A percentile compares a stretch with the other conserved stretches of the same genome.
These are phyloP conservation scores for Rhinoraja longicauda DNA, from an alignment of 2,797 vertebrate species.

Conservation along the genomic window DNA sequence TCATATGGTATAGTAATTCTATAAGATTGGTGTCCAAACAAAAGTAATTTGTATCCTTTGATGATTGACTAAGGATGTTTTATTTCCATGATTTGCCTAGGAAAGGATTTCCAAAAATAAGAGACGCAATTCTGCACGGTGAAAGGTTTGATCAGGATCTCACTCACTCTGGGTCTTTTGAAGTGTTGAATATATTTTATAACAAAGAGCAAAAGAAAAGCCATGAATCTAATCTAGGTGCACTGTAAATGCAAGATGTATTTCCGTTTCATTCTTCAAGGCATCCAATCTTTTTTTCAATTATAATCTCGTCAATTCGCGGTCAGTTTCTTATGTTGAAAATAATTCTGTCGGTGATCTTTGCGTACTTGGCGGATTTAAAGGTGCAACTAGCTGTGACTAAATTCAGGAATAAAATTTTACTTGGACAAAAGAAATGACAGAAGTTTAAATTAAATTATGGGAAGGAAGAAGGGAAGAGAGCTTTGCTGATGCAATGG, in stretches of 20 bases:
- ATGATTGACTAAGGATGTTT: neutral
- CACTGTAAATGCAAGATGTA: neutral
- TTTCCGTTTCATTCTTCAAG: conserved; percentile 18
- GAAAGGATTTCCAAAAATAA: neutral
- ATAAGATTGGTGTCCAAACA: neutral
- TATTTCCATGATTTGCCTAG: conserved; percentile 7
- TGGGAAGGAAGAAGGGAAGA: too few relatives aligned
- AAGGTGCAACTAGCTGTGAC: neutral
- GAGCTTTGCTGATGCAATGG: neutral
- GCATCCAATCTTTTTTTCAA: conserved; percentile 20
- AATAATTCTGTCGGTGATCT: conserved; percentile 29
- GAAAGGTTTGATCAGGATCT: conserved; percentile 4
- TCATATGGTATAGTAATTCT: neutral
- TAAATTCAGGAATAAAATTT: neutral
- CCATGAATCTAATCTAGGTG: neutral
- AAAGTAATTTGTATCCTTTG: neutral
- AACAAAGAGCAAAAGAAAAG: conserved; percentile 4
- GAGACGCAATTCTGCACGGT: neutral
- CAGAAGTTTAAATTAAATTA: conserved; percentile 9
- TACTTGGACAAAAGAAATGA: conserved; percentile 26
- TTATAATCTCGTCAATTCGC: conserved; percentile 7
- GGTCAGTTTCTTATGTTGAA: conserved; percentile 29
- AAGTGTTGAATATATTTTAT: conserved; percentile 14
- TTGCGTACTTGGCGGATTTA: conserved; percentile 16
- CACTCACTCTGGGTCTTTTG: neutral